Conservation (phyloP, 2,888 invertebrate species). For the Pristionchus maxplancki region DNA sequence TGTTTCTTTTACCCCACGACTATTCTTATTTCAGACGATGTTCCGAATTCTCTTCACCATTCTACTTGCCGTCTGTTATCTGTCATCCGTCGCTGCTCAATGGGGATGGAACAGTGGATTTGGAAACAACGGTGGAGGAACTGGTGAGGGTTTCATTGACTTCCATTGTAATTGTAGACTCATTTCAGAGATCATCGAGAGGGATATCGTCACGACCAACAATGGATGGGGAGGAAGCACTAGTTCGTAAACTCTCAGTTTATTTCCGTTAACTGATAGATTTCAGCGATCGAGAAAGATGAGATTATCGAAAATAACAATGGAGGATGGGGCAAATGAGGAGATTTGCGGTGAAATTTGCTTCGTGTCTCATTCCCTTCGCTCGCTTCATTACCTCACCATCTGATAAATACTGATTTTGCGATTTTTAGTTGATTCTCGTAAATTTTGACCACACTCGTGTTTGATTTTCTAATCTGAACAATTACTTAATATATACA, state of each 20-base stretch:
- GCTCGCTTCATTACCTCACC: too few species aligned
- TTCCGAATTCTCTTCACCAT: not conserved
- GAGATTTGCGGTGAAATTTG: too few species aligned
- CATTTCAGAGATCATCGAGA: not conserved
- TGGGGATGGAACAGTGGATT: not conserved
- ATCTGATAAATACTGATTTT: too few species aligned
- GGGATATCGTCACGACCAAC: not conserved
- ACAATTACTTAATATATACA: not conserved
- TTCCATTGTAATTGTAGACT: not conserved
- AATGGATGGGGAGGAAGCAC: conserved; percentile 4
- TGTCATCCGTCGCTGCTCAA: not conserved
- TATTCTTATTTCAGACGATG: not conserved
- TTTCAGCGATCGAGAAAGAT: not conserved
- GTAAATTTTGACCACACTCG: too few species aligned
- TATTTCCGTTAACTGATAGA: too few species aligned
- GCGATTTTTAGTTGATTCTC: too few species aligned
- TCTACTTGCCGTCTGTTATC: not conserved
- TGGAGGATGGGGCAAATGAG: not conserved
- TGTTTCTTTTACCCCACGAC: too few species aligned
- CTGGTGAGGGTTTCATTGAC: not conserved
- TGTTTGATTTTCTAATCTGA: too few species aligned
- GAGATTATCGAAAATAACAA: not conserved
- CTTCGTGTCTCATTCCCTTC: too few species aligned
- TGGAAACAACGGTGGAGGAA: not conserved
- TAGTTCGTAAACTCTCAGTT: not conserved